A percentile compares a stretch with the other conserved stretches of the same genome.
These are phyloP conservation scores for Anguilla rostrata DNA, from an alignment of 2,113 vertebrate species.

Conservation along the genomic window DNA sequence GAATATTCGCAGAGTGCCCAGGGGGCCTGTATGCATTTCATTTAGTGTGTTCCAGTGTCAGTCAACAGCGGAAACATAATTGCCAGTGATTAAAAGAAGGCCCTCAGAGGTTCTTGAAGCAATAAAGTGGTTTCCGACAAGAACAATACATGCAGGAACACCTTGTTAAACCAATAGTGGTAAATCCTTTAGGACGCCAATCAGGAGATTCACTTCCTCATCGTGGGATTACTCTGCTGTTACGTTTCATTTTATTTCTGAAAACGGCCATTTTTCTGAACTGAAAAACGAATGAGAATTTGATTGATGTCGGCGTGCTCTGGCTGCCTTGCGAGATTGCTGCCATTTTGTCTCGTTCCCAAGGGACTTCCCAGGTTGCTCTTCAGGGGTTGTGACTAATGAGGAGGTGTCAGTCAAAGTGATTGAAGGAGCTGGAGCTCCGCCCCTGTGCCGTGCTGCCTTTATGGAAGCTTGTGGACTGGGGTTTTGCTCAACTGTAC, in stretches of 20 bases:
- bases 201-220: background rate
- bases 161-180: background rate
- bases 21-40: background rate
- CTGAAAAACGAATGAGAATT: background rate
- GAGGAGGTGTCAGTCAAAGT: background rate
- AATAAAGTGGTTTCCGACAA: background rate
- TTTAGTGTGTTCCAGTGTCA: background rate
- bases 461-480: background rate
- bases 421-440: background rate
- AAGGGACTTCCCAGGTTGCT: background rate
- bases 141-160: background rate
- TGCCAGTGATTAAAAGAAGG: conserved; percentile 2
- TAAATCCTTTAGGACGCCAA: background rate
- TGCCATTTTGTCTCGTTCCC: background rate
- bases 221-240: background rate
- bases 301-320: background rate
- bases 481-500: background rate
- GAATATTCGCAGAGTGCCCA: background rate
- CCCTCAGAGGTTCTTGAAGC: background rate
- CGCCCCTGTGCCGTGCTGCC: background rate
- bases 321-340: background rate
- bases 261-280: background rate
- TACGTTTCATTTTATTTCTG: background rate
- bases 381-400: background rate
- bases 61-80: background rate